A percentile compares a stretch with the other conserved stretches of the same genome.
Evolutionary conservation across 2,797 vertebrate species (phyloP).

Genomic region (Microctenopoma steveboyesi): DNA sequence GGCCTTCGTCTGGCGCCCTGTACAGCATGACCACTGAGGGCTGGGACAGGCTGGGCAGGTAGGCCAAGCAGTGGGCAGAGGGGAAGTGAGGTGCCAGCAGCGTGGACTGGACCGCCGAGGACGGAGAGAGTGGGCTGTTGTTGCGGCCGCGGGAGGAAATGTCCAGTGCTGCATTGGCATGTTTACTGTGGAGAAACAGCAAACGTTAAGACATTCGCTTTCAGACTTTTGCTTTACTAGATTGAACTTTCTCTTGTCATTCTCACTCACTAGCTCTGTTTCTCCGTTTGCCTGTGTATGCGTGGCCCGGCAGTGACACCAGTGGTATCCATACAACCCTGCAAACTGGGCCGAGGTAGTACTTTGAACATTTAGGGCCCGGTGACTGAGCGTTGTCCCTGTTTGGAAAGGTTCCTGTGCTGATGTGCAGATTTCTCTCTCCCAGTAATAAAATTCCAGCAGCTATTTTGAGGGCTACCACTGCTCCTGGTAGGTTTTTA

Average conservation of each 20-base stretch:
- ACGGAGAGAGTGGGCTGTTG: neutral
- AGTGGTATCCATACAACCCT: no score
- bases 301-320: no score
- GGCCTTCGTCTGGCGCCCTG: conserved; percentile 53
- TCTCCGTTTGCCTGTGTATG: no score
- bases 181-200: conserved; percentile 21
- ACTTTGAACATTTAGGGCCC: neutral
- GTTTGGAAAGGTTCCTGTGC: neutral
- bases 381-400: neutral
- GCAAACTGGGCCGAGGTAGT: no score
- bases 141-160: neutral
- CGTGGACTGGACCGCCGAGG: conserved; percentile 48
- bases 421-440: conserved; percentile 14
- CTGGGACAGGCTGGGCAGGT: conserved; percentile 85
- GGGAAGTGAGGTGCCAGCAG: conserved; percentile 47
- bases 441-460: conserved; percentile 1
- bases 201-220: neutral
- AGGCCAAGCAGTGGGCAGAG: conserved; percentile 82
- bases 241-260: neutral
- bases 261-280: no score
- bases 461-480: conserved; percentile 9
- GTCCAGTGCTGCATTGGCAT: conserved; percentile 14
- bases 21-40: conserved; percentile 90
- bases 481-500: conserved; percentile 26
- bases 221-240: neutral